Evolutionary conservation across 2,797 vertebrate species (phyloP), one percentile per base, ranked within the genome.

Genomic region (Pseudotriccus pelzelni): DNA sequence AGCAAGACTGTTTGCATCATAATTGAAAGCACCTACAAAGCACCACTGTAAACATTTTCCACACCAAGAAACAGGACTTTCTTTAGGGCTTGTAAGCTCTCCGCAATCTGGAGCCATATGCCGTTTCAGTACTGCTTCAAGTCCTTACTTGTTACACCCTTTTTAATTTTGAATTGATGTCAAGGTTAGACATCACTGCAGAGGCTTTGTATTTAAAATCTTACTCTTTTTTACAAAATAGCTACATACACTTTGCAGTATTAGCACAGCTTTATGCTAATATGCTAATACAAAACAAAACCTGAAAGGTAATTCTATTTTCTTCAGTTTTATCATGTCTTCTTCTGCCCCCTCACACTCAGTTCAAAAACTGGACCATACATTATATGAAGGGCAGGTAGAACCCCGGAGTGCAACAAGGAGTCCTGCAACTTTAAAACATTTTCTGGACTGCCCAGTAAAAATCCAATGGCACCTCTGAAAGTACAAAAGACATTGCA

Each of bases 51-150:
- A 90, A 93, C 30, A 76, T 94, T 93, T 96, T 96, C 93, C 92
- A 94, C 4, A 3, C 49, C 81, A 94, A 94, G 91, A 95, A 96
- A 82, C 87, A 73, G 63, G 80, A 87, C 46, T 74, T 95, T 94
- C 96, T 94, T 87, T 36, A 92, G 93, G 96, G 93, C 92, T 94
- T 84, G 50, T 64, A 88, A 95, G 78, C 68, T 69, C 73, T 90
- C 77, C 67, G 74, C 94, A 96, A 94, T 96, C 95, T 96, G 94
- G 79, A 94, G 87, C 93, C 92, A 96, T 96, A 96, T 91, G 94
- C 60, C 87, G 49, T 72, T 94, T 90, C 92, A 89, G 73, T 79
- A 81, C 43, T 80, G 86, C 81, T 94, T 94, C 72, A 87, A 79
- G 75, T 95, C 80, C 76, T 94, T 60, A 91, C 77, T 95, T 93